Conservation (phyloP, 2,797 vertebrate genomes). For the Lutjanus campechanus region DNA sequence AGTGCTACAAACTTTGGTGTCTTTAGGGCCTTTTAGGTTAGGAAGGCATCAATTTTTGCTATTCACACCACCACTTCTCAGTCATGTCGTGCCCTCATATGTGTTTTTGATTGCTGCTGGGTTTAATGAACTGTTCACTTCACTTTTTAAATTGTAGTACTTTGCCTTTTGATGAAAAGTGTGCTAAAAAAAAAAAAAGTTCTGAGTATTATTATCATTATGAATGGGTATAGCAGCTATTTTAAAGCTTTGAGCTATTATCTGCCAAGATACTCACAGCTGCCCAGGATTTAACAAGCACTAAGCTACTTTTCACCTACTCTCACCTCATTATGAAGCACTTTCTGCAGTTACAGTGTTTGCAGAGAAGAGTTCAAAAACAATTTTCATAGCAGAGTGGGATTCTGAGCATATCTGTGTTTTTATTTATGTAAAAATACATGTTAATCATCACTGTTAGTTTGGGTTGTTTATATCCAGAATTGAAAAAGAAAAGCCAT, state of each 20-base stretch:
- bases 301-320: conserved; percentile 36
- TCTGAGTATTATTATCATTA: background rate
- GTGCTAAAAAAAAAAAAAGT: background rate
- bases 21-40: conserved; percentile 5
- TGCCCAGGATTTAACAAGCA: conserved; percentile 39
- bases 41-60: background rate
- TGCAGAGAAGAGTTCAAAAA: conserved; percentile 11
- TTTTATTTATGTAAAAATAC: background rate
- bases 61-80: background rate
- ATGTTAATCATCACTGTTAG: background rate
- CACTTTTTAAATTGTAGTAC: background rate
- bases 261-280: conserved; percentile 22
- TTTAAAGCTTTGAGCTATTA: conserved; percentile 13
- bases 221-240: background rate
- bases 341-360: conserved; percentile 8
- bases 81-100: background rate
- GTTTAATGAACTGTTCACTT: background rate
- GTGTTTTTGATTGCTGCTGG: background rate
- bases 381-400: background rate
- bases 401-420: background rate
- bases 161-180: conserved; percentile 8
- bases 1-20: background rate
- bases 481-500: background rate
- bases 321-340: conserved; percentile 16
- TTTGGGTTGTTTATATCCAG: background rate